Conservation (phyloP, 37 sponge, comb jelly and placozoan genomes). For the Beroe forskalii region DNA sequence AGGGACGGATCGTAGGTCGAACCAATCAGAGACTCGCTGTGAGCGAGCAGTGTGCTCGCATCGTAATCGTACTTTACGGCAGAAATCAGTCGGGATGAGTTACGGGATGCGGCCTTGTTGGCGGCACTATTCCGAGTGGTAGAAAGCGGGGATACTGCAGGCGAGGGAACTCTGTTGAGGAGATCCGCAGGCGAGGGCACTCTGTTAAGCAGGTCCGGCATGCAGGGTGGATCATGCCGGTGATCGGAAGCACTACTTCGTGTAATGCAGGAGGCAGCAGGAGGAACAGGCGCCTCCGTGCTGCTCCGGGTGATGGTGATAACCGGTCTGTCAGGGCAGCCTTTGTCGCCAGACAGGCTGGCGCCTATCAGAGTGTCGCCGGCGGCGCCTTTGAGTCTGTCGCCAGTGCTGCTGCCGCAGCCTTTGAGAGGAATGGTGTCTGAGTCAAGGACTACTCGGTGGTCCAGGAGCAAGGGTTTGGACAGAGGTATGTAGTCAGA, state of each 20-base stretch:
- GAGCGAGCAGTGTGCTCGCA: not conserved
- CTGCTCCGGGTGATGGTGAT: not conserved
- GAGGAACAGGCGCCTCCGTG: not conserved
- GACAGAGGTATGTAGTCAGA: conserved; percentile 47
- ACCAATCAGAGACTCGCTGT: conserved; percentile 8
- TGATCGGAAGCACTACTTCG: not conserved
- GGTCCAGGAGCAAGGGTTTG: not conserved
- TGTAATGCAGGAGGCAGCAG: not conserved
- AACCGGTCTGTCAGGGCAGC: too few species aligned
- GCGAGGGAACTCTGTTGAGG: too few species aligned
- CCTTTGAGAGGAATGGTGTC: not conserved
- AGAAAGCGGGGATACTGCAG: not conserved
- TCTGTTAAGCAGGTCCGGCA: not conserved
- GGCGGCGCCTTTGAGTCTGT: not conserved
- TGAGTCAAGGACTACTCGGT: not conserved
- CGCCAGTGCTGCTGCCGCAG: not conserved
- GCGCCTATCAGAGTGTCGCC: too few species aligned
- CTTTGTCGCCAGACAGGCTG: too few species aligned
- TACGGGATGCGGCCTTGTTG: too few species aligned
- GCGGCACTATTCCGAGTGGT: not conserved
- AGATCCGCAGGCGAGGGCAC: too few species aligned
- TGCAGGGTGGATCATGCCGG: conserved; percentile 33
- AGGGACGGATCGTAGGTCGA: conserved; percentile 4
- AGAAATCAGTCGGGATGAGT: not conserved
- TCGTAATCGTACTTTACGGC: conserved; percentile 45